Evolutionary conservation across 2,797 vertebrate species (phyloP).

Genomic region (Botia kubotai): DNA sequence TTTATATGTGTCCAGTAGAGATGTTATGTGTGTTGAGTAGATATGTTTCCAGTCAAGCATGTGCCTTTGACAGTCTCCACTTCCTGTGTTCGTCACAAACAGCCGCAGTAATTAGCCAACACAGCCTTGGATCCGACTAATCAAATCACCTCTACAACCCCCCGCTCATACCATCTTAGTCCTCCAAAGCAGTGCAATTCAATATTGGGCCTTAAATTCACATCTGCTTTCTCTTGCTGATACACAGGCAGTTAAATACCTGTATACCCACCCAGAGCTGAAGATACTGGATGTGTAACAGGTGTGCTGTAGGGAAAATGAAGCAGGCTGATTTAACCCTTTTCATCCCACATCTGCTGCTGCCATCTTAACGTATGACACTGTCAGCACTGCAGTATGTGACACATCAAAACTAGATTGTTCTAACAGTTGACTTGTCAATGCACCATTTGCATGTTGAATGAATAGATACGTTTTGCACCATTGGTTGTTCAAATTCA

Average conservation of each 20-base stretch:
- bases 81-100: constrained; percentile 74
- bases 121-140: constrained; percentile 72
- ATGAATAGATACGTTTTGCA: too few relatives aligned
- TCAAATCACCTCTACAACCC: constrained; percentile 73
- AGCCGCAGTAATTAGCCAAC: constrained; percentile 69
- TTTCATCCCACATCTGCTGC: not conserved
- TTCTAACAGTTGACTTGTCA: too few relatives aligned
- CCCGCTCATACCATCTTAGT: constrained; percentile 29
- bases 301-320: not conserved
- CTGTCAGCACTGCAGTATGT: too few relatives aligned
- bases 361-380: too few relatives aligned
- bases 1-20: constrained; percentile 51
- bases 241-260: constrained; percentile 10
- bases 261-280: not conserved
- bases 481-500: too few relatives aligned
- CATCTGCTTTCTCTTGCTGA: not conserved
- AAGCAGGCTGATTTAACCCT: not conserved
- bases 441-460: too few relatives aligned
- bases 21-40: constrained; percentile 52
- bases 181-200: constrained; percentile 62
- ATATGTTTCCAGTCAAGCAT: constrained; percentile 51
- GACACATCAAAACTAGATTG: too few relatives aligned
- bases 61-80: constrained; percentile 49
- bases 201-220: constrained; percentile 61
- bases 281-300: not conserved